Base-by-base conservation (phyloP, 1,140 invertebrate genomes). In the Nomia melanderi region DNA sequence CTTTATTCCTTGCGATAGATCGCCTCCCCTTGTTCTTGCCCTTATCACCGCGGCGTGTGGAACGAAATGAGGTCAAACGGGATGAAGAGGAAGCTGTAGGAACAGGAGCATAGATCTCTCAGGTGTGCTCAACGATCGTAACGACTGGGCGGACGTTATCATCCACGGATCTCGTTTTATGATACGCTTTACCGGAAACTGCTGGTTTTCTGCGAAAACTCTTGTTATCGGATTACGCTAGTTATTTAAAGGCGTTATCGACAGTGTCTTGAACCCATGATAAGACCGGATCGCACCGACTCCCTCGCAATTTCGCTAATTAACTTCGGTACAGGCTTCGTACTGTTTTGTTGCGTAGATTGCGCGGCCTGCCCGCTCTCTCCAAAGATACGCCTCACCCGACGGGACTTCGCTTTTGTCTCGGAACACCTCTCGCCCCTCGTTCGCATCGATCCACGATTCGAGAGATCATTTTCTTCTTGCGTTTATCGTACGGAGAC, bases 1-100 rank as follows among this genome's bases (percentile, higher is more conserved):
- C 75, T 76, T 79, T 74, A 82, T 82, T 78, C 67, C 14, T n/a
- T 29, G 53, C 69, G 79, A 83, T 81, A 77, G 67, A 8, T 31
- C 47, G 47, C 31, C 50, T 39, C 47, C 50, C 47, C 23, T 47
- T 36, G 12, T 65, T 17, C 14, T 50, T 31, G 14, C 31, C 59
- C 74, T 53, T 77, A 65, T 82, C 74, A 56, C 27, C 20, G 25
- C 23, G 66, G 44, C 33, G 33, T n/a, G n/a, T n/a, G 39, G 7
- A 33, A 17, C 39, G 39, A 31, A 71, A 71, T 14, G 31, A 78
- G 33, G 39, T 56, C 5, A 20, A 47, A 5, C n/a, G 8, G 11
- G 27, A 29, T 3, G 11, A 63, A 53, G 44, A 60, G 17, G 36
- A 25, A n/a, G 31, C 14, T 14, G 29, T 62, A 53, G 5, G n/a